Evolutionary conservation across 2,113 vertebrate genomes (phyloP).

Genomic region (Dipodomys spectabilis): DNA sequence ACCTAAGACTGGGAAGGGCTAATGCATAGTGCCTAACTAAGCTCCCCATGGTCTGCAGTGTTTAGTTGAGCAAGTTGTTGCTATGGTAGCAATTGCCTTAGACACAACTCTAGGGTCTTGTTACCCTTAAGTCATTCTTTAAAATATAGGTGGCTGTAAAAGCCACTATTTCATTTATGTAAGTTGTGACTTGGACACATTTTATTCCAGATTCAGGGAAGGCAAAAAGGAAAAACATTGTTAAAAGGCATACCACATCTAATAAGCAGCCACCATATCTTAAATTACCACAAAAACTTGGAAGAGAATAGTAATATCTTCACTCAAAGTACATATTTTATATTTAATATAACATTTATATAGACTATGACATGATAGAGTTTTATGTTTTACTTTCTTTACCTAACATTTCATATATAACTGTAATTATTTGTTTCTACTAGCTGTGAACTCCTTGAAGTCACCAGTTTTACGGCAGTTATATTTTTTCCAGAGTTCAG

Average conservation of each 20-base stretch:
- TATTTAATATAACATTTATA: not conserved
- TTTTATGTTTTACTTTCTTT: slow-evolving; percentile 54
- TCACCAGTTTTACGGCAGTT: not conserved
- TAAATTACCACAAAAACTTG: not conserved
- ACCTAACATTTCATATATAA: not conserved
- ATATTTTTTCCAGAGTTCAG: slow-evolving; percentile 40
- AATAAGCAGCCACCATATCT: not conserved
- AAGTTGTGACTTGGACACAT: slow-evolving; percentile 17
- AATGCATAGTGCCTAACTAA: not conserved
- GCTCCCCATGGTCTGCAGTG: not conserved
- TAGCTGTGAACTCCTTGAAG: slow-evolving; percentile 34
- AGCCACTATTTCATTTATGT: not conserved
- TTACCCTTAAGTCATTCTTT: not conserved
- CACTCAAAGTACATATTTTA: slow-evolving; percentile 5
- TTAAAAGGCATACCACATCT: not conserved
- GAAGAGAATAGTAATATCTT: not conserved
- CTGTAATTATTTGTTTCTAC: slow-evolving; percentile 35
- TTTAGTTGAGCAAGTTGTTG: not conserved
- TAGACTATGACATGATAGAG: not conserved
- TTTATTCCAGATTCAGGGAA: slow-evolving; percentile 24
- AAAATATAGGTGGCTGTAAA: slow-evolving; percentile 3
- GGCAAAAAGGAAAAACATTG: not conserved
- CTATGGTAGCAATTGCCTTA: not conserved
- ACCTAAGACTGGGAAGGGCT: not conserved
- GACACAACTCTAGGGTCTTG: not conserved